Evolutionary conservation across 2,113 vertebrate species (phyloP).

Genomic region (Myiopsitta monachus): DNA sequence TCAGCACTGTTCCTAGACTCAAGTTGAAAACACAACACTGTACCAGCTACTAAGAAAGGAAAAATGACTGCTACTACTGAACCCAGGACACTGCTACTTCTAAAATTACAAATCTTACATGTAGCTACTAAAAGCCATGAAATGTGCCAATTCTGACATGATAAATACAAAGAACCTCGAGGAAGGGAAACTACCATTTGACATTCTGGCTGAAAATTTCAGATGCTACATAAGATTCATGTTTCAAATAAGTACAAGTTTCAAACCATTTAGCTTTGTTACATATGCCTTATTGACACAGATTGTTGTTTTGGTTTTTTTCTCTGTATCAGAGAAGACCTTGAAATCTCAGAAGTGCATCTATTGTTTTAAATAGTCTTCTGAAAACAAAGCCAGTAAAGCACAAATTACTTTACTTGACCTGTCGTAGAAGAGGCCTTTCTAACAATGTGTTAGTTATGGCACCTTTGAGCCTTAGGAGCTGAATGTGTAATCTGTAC

Average conservation of each 20-base stretch:
- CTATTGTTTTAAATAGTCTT: not conserved
- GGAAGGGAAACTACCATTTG: not conserved
- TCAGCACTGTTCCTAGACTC: not conserved
- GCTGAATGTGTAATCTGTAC: not conserved
- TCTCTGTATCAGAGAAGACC: not conserved
- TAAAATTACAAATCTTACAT: not conserved
- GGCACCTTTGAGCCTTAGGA: not conserved
- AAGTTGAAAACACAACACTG: not conserved
- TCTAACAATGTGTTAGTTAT: not conserved
- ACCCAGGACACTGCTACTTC: not conserved
- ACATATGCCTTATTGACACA: not conserved
- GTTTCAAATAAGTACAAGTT: not conserved
- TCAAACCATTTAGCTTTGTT: not conserved
- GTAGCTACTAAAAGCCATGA: not conserved
- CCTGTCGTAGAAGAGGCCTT: not conserved
- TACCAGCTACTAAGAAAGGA: not conserved
- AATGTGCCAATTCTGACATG: not conserved
- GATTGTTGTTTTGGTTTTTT: not conserved
- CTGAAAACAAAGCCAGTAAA: not conserved
- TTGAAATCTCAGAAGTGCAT: not conserved
- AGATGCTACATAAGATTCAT: rapidly evolving
- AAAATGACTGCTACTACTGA: not conserved
- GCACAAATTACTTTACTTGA: not conserved
- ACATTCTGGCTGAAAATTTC: not conserved
- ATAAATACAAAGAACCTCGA: not conserved